phyloP scores from a whole-genome alignment of 2,113 vertebrate genomes.

The Eptesicus fuscus region DNA sequence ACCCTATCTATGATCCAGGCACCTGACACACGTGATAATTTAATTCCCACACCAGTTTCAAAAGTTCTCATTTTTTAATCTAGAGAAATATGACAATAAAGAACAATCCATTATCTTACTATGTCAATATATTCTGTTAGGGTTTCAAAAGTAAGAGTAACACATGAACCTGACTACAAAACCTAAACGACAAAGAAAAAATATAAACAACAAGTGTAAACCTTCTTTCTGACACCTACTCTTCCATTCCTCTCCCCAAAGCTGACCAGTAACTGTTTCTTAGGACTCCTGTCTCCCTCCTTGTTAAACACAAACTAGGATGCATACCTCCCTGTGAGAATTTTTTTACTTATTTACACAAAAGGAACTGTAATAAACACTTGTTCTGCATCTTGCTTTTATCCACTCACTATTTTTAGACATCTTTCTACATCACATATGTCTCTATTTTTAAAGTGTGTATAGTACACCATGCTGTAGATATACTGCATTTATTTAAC shows the following conservation, averaged over 20 bases:
- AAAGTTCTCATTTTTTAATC: not conserved
- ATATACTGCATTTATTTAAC: not conserved
- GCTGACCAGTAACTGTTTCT: no score
- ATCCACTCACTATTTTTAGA: not conserved
- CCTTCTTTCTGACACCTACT: not conserved
- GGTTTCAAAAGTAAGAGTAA: slow-evolving; percentile 2
- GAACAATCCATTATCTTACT: not conserved
- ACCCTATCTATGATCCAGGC: not conserved
- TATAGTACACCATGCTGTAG: not conserved
- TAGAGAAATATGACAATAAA: not conserved
- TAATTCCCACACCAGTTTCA: not conserved
- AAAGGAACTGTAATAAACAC: not conserved
- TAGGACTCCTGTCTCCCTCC: no score
- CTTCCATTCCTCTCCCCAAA: not conserved
- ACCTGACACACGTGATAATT: not conserved
- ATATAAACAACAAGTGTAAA: not conserved
- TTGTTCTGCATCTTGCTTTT: not conserved
- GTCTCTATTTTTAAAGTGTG: not conserved
- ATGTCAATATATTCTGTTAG: not conserved
- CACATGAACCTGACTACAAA: not conserved
- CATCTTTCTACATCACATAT: not conserved
- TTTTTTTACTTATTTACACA: not conserved
- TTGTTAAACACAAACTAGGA: not conserved
- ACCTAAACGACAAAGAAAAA: not conserved
- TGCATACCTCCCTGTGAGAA: not conserved